Evolutionary conservation across 2,113 vertebrate genomes (phyloP), one percentile per base, ranked within the genome.

Genomic region (Ranitomeya variabilis): DNA sequence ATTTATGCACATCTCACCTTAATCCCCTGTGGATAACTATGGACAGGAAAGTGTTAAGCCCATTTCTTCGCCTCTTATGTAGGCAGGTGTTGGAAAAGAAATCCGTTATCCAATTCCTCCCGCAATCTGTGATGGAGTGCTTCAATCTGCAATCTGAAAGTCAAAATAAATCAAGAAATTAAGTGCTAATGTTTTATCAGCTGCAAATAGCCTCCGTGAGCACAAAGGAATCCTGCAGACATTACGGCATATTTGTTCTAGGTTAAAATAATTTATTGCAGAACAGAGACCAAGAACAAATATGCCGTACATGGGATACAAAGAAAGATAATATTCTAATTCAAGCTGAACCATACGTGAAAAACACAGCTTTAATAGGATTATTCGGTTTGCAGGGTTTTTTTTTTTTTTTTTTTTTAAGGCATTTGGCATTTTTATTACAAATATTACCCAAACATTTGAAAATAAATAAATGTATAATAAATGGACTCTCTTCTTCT

Each of bases 161-260:
- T 77, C 57, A 78, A 86, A 86, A 86, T 62, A 86, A 64, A 86
- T 86, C 73, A 86, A 77, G 59, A 78, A 62, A 77, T 86, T 77
- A 62, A 77, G 55, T 64, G 57, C 71, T 86, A 86, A 78, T 86
- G 85, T 16, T 51, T 86, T 23, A 77, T 52, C 83, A 85, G 64
- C 31, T 31, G 12, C 59, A 78, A 86, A 86, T 86, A 31, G 55
- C 59, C 62, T 78, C 66, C 64, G 59, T 52, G 37, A 51, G 60
- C 57, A 86, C 76, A 86, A 66, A 57, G 16, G 73, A 78, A 62
- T 78, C 64, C 15, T 60, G 31, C 26, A 77, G 55, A 86, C 85
- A 77, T 60, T 37, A 86, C 15, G 26, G 37, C 37, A 54, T n/a
- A 86, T 76, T 86, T 86, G 73, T 78, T 86, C 37, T 66, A 21